These are phyloP conservation scores for Teleopsis dalmanni DNA, from an alignment of 1,140 invertebrate species.

Conservation along the genomic window DNA sequence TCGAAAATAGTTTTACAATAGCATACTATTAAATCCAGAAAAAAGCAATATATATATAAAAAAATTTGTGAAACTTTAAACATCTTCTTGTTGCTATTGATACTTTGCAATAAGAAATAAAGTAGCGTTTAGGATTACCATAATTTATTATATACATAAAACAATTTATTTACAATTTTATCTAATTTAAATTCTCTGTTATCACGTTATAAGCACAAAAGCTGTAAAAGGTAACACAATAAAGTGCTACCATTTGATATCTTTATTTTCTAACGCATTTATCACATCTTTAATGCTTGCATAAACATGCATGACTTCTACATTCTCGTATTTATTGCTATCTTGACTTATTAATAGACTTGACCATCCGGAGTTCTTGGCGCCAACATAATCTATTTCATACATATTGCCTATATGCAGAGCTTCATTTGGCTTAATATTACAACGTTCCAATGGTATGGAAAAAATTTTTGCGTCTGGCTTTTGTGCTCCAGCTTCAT, in stretches of 20 bases:
- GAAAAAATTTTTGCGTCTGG: conserved; percentile 30
- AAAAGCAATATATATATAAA: too few relatives aligned
- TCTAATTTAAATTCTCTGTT: too few relatives aligned
- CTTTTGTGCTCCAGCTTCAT: conserved; percentile 33
- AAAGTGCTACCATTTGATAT: conserved; percentile 30
- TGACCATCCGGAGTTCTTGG: conserved; percentile 65
- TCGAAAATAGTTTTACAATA: too few relatives aligned
- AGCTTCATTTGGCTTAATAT: conserved; percentile 51
- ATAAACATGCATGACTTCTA: conserved; percentile 11
- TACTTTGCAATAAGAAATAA: too few relatives aligned
- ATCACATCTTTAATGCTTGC: conserved; percentile 19
- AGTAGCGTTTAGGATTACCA: too few relatives aligned
- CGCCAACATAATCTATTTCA: conserved; percentile 68
- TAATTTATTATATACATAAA: too few relatives aligned
- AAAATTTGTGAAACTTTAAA: too few relatives aligned
- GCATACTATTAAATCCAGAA: too few relatives aligned
- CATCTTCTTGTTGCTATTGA: too few relatives aligned
- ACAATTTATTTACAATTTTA: too few relatives aligned
- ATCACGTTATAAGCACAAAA: too few relatives aligned
- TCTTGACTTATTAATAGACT: conserved; percentile 44
- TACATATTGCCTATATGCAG: conserved; percentile 76
- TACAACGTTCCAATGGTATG: conserved; percentile 15
- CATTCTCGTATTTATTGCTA: not conserved
- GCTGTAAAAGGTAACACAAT: too few relatives aligned
- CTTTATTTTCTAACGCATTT: conserved; percentile 15